These are phyloP conservation scores for Sinocyclocheilus rhinocerous DNA, from an alignment of 2,113 vertebrate genomes.

Conservation along the genomic window DNA sequence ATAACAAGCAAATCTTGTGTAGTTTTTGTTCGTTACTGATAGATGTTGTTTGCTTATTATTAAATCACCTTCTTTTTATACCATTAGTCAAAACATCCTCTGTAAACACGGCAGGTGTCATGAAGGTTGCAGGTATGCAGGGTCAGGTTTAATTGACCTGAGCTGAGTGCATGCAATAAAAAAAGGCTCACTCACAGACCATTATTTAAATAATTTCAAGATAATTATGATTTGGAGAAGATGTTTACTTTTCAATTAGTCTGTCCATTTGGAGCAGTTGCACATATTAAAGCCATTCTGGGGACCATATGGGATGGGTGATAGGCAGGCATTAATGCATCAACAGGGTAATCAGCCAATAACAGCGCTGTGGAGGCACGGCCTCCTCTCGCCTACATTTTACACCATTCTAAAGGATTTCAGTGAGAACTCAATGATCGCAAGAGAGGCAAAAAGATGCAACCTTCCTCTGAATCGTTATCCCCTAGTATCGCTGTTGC, in stretches of 20 bases:
- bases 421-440: too few species aligned
- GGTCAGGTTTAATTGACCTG: background rate
- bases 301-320: background rate
- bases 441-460: background rate
- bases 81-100: background rate
- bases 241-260: background rate
- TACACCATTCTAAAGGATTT: background rate
- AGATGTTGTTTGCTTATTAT: background rate
- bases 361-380: background rate
- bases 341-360: background rate
- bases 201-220: background rate
- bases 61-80: background rate
- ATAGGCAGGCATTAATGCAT: background rate
- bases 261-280: background rate
- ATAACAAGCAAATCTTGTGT: background rate
- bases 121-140: background rate
- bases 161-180: background rate
- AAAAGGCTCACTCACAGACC: background rate
- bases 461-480: background rate
- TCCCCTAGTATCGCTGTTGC: background rate
- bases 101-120: background rate
- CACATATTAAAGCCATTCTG: background rate
- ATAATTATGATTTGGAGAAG: background rate
- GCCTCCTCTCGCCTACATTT: background rate
- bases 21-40: background rate